Conservation (phyloP, 1,140 invertebrate genomes). For the Cydia fagiglandana region DNA sequence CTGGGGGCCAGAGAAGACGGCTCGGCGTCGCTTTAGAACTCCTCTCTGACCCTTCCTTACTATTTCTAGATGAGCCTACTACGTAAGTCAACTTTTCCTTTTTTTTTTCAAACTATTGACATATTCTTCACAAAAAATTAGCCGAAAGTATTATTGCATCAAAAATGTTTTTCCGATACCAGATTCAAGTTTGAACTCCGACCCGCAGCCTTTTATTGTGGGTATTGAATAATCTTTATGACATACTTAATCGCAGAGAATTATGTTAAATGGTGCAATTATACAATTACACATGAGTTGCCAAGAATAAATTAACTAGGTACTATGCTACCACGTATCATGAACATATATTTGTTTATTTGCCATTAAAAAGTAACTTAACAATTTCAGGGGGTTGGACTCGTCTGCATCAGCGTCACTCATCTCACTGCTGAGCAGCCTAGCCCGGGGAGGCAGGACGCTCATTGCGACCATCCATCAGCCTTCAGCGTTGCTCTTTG, state of each 20-base stretch:
- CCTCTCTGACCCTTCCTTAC: constrained; percentile 92
- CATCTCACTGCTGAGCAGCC: constrained; percentile 85
- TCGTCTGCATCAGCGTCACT: constrained; percentile 92
- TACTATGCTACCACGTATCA: background rate
- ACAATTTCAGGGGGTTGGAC: constrained; percentile 87
- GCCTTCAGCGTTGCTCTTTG: constrained; percentile 95
- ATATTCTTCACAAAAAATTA: too few species aligned
- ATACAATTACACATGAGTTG: too few species aligned
- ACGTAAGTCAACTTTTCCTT: constrained; percentile 83
- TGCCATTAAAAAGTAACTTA: background rate
- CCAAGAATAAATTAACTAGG: too few species aligned
- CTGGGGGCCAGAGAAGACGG: constrained; percentile 93
- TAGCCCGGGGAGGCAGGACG: constrained; percentile 89
- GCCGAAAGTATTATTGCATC: too few species aligned
- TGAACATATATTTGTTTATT: background rate
- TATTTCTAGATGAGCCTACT: constrained; percentile 97
- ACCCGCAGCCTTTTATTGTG: too few species aligned
- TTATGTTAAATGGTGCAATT: too few species aligned
- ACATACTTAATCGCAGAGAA: too few species aligned
- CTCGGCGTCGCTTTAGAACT: constrained; percentile 92
- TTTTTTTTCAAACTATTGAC: background rate
- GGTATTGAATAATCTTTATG: too few species aligned
- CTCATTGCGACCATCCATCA: constrained; percentile 97
- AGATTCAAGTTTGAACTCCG: too few species aligned
- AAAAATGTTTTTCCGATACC: too few species aligned